A percentile compares a stretch with the other conserved stretches of the same genome.
Conservation (phyloP, 2,797 vertebrate genomes). For the Cyprinodon diabolis region DNA sequence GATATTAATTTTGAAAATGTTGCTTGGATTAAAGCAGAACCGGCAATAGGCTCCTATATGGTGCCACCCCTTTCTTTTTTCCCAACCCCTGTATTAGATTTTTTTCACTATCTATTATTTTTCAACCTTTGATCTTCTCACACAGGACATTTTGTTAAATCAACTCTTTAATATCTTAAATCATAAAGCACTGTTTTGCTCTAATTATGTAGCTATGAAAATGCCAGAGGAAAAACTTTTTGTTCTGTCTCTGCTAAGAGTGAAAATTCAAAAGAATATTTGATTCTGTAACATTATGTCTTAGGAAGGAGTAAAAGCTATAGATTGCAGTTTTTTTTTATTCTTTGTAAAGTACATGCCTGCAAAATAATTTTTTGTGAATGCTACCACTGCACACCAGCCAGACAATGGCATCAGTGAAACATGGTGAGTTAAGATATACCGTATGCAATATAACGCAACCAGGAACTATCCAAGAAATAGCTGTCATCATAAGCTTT, state of each 20-base stretch:
- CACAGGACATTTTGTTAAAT: constrained; percentile 56
- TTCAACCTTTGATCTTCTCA: constrained; percentile 38
- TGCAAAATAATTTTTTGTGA: background rate
- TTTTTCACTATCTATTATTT: constrained; percentile 33
- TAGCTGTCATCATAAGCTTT: background rate
- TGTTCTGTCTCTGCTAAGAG: constrained; percentile 33
- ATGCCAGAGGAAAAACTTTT: constrained; percentile 27
- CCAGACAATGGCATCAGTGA: background rate
- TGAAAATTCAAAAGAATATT: constrained; percentile 18
- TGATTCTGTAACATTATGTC: constrained; percentile 2
- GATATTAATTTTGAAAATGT: constrained; percentile 84
- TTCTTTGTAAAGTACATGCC: background rate
- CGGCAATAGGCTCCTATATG: constrained; percentile 63
- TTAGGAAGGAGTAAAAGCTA: constrained; percentile 9
- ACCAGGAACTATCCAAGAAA: background rate
- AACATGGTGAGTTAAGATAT: background rate
- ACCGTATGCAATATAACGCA: background rate
- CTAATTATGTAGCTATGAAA: constrained; percentile 63
- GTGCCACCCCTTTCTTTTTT: constrained; percentile 16
- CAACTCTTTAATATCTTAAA: constrained; percentile 53
- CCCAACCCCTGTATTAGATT: constrained; percentile 3
- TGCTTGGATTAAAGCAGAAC: constrained; percentile 79
- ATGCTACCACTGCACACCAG: background rate
- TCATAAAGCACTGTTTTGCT: constrained; percentile 52
- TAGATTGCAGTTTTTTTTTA: constrained; percentile 6